A percentile compares a stretch with the other conserved stretches of the same genome.
These are phyloP conservation scores for Hermatobates lingyangjiaoensis DNA, from an alignment of 1,140 invertebrate species.

Conservation along the genomic window DNA sequence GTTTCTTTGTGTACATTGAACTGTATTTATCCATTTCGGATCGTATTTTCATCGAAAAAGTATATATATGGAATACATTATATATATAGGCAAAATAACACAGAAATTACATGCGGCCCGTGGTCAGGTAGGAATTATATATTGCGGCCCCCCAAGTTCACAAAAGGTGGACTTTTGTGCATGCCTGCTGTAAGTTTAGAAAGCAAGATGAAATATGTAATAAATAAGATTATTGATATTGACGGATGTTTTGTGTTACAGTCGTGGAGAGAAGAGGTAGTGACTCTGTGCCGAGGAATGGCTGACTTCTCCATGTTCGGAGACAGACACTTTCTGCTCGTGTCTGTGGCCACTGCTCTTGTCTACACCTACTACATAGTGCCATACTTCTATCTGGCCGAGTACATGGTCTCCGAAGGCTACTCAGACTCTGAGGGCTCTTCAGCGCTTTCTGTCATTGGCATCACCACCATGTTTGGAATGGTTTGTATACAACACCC, in stretches of 20 bases:
- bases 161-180: too few species aligned
- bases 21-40: too few species aligned
- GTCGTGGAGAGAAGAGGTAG: slow-evolving; percentile 55
- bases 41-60: too few species aligned
- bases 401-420: slow-evolving; percentile 32
- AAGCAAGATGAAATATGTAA: too few species aligned
- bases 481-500: slow-evolving; percentile 46
- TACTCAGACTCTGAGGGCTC: slow-evolving; percentile 53
- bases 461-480: slow-evolving; percentile 72
- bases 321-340: slow-evolving; percentile 56
- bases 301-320: slow-evolving; percentile 63
- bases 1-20: too few species aligned
- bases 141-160: too few species aligned
- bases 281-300: slow-evolving; percentile 49
- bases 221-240: too few species aligned
- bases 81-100: too few species aligned
- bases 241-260: slow-evolving; percentile 26
- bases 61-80: too few species aligned
- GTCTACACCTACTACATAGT: slow-evolving; percentile 80
- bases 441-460: slow-evolving; percentile 57
- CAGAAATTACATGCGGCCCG: too few species aligned
- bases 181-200: too few species aligned
- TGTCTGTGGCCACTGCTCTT: slow-evolving; percentile 64
- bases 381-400: slow-evolving; percentile 72
- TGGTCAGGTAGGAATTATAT: too few species aligned